phyloP scores from a whole-genome alignment of 92 coral and sea anemone genomes.

The Plumapathes pennacea region DNA sequence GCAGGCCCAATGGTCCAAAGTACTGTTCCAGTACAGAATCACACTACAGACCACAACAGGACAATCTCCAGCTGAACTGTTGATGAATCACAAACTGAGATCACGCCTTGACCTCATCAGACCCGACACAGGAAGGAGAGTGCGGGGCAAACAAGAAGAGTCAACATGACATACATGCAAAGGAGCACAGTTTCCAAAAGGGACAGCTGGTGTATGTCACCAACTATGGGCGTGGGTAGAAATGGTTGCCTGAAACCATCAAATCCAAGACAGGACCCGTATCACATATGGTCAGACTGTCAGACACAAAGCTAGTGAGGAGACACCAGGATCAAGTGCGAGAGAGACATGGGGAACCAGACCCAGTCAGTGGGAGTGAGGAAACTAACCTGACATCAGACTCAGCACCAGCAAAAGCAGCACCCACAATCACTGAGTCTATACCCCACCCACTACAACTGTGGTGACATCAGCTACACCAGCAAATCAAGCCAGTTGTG shows the following conservation, averaged over 20 bases:
- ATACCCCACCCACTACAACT: too few species aligned
- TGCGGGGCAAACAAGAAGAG: slow-evolving; percentile 45
- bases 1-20: too few species aligned
- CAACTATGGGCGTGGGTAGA: slow-evolving; percentile 42
- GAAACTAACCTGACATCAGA: too few species aligned
- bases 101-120: slow-evolving; percentile 37
- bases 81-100: slow-evolving; percentile 38
- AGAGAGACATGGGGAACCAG: too few species aligned
- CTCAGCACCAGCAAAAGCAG: too few species aligned
- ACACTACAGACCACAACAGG: slow-evolving; percentile 41
- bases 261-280: slow-evolving; percentile 39
- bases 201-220: slow-evolving; percentile 21
- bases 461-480: too few species aligned
- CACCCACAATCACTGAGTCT: too few species aligned
- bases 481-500: too few species aligned
- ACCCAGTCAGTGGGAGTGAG: too few species aligned
- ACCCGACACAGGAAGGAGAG: slow-evolving; percentile 35
- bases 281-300: slow-evolving; percentile 13
- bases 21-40: slow-evolving; percentile 38
- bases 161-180: slow-evolving; percentile 12
- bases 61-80: slow-evolving; percentile 42
- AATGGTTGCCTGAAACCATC: slow-evolving; percentile 31
- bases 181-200: not conserved
- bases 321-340: slow-evolving; percentile 35
- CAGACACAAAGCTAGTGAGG: slow-evolving; percentile 16